phyloP scores from a whole-genome alignment of 2,113 vertebrate species.

The Crotalus horridus region DNA sequence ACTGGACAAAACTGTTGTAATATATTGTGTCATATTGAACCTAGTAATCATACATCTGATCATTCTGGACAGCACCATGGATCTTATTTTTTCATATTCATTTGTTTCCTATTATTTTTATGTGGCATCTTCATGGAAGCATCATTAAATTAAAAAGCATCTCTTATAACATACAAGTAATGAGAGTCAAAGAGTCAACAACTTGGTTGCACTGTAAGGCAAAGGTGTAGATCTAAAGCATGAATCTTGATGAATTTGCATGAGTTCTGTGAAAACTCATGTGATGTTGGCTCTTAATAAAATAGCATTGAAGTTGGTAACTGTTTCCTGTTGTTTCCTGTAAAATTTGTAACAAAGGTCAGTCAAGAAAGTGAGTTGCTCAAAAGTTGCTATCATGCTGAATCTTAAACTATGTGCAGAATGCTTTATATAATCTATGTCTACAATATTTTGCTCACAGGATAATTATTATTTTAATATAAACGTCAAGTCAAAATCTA shows the following conservation, averaged over 20 bases:
- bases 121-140: not conserved
- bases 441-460: not conserved
- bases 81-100: not conserved
- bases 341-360: not conserved
- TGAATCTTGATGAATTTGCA: not conserved
- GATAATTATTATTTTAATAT: not conserved
- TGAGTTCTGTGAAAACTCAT: not conserved
- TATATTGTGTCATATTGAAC: not conserved
- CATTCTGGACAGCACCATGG: not conserved
- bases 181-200: not conserved
- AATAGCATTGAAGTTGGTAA: not conserved
- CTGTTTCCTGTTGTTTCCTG: not conserved
- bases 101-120: not conserved
- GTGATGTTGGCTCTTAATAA: not conserved
- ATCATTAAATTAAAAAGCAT: not conserved
- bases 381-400: not conserved
- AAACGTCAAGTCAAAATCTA: not conserved
- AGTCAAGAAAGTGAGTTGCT: not conserved
- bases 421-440: not conserved
- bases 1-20: not conserved
- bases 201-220: not conserved
- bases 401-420: not conserved
- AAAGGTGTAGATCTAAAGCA: not conserved
- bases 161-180: not conserved
- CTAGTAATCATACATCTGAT: not conserved